Evolutionary conservation across 2,113 vertebrate genomes (phyloP), one percentile per base, ranked within the genome.

Genomic region (Vulpes lagopus): DNA sequence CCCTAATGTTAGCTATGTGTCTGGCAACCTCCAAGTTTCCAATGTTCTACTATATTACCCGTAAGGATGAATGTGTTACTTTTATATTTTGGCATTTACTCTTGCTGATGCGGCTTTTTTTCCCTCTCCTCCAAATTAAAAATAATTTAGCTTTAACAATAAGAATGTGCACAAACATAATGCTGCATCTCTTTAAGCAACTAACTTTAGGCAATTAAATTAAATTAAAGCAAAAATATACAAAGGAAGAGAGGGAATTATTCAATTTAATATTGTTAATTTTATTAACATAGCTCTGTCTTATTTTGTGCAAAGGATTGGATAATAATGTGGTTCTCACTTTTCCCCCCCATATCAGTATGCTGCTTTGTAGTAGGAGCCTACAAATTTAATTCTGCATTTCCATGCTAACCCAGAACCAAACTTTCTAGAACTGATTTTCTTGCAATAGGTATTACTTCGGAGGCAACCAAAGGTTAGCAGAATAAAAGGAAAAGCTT

Each of bases 1-100:
- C 99, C 99, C 99, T 99, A 99, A 99, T 99, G 99, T 99, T 99
- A 99, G 99, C 99, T 99, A 98, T 99, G 99, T 99, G 98, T 98
- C 99, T 99, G 99, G 99, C 99, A 99, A 99, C 99, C 99, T 99
- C 99, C 98, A 99, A 99, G 99, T 99, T 99, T 99, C 98, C 99
- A 99, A 99, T 99, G 99, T 99, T 99, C 99, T 98, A 98, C 99
- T 99, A 99, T 99, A 99, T 99, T 99, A 99, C 99, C 99, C 99
- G 98, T 99, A 99, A 99, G 99, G 99, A 99, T 99, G 99, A 99
- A 99, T 99, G 99, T 99, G 99, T 99, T 99, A 99, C 99, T 99
- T 99, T 99, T 99, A 99, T 99, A 99, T 99, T 99, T 99, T 99
- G 99, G 99, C 99, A 99, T 99, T 99, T 99, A 98, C 99, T 99